These are phyloP conservation scores for Paelopatides confundens DNA, from an alignment of 53 echinoderm and acorn worm species.

Conservation along the genomic window DNA sequence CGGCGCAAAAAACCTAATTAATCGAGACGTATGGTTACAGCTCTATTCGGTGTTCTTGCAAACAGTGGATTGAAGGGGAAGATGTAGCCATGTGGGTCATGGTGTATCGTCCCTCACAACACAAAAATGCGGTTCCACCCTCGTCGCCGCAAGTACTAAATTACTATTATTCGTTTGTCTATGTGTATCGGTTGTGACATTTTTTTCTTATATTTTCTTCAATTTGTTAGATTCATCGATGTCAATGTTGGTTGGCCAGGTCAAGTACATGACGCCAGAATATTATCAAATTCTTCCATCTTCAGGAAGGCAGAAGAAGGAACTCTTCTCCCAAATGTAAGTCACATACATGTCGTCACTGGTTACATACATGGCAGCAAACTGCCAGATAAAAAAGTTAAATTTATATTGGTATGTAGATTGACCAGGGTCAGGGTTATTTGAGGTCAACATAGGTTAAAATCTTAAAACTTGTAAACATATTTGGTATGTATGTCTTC, in stretches of 20 bases:
- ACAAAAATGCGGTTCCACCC: too few relatives aligned
- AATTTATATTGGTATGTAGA: neutral
- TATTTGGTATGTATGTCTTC: too few relatives aligned
- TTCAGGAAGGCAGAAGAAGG: slow-evolving; percentile 31
- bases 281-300: slow-evolving; percentile 54
- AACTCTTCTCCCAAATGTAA: slow-evolving; percentile 7
- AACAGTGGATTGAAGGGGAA: neutral
- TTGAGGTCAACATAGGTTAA: too few relatives aligned
- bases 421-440: too few relatives aligned
- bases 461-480: too few relatives aligned
- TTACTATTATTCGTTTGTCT: too few relatives aligned
- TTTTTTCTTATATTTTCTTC: neutral
- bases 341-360: neutral
- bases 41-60: too few relatives aligned
- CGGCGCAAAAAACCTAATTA: too few relatives aligned
- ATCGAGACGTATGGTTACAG: too few relatives aligned
- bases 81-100: neutral
- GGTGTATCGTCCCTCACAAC: neutral
- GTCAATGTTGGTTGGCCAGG: slow-evolving; percentile 67
- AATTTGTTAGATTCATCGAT: slow-evolving; percentile 58
- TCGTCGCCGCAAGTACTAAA: too few relatives aligned
- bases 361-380: neutral
- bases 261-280: slow-evolving; percentile 57
- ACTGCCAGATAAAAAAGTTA: neutral
- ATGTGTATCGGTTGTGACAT: neutral